Conservation (phyloP, 2,113 vertebrate genomes). For the Malurus cyaneus region DNA sequence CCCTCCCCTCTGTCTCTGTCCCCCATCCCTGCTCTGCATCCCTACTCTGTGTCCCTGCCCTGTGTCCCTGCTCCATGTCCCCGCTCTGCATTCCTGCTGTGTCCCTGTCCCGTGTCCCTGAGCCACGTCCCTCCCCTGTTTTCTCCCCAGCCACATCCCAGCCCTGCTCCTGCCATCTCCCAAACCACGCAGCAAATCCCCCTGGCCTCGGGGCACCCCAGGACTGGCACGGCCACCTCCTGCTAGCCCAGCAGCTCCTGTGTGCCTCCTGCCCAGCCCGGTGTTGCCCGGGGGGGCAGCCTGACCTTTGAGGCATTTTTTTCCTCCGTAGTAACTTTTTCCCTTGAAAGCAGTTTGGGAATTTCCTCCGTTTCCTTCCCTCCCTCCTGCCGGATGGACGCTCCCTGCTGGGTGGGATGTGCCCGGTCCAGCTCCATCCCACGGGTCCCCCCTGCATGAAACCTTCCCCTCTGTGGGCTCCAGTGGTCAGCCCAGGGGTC, state of each 20-base stretch:
- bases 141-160: accelerated
- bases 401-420: not conserved
- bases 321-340: not conserved
- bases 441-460: accelerated
- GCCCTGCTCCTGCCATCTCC: not conserved
- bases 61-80: not conserved
- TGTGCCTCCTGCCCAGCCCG: accelerated
- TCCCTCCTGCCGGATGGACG: not conserved
- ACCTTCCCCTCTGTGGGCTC: accelerated
- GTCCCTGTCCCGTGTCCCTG: not conserved
- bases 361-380: constrained; percentile 48
- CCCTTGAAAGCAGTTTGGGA: constrained; percentile 51
- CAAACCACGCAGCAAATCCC: not conserved
- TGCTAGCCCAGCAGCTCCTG: not conserved
- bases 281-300: not conserved
- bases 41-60: not conserved
- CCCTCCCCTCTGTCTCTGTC: not conserved
- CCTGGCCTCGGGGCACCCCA: not conserved
- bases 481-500: not conserved
- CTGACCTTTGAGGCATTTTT: not conserved
- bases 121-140: not conserved
- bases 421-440: accelerated
- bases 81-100: not conserved
- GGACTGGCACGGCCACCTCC: not conserved
- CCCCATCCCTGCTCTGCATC: accelerated